Percentiles rank a stretch among this genome's conserved stretches.
These are phyloP conservation scores for Brachyistius frenatus DNA, from an alignment of 2,113 vertebrate genomes.

Conservation along the genomic window DNA sequence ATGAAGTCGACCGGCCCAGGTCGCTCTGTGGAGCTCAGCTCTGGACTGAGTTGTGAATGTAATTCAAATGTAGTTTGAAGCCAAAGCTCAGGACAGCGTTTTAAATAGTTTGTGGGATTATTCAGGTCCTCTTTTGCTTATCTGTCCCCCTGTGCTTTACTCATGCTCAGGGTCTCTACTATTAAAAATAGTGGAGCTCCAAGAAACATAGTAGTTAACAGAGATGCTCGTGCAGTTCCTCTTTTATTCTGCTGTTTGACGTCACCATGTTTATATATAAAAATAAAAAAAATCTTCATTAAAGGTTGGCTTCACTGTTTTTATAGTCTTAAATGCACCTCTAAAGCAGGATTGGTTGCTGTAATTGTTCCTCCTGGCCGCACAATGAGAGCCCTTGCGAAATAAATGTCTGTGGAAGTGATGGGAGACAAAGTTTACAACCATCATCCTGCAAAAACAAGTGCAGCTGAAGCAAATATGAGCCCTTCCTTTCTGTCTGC, in stretches of 20 bases:
- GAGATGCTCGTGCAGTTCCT: conserved; percentile 28
- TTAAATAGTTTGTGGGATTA: conserved; percentile 57
- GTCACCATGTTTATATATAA: not conserved
- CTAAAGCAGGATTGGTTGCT: no score
- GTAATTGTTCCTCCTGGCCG: no score
- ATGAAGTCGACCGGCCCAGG: not conserved
- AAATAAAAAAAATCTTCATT: not conserved
- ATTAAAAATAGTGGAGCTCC: conserved; percentile 77
- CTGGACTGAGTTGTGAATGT: conserved; percentile 4
- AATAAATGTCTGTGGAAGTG: no score
- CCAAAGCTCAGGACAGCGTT: conserved; percentile 16
- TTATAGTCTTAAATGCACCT: no score
- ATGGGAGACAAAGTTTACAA: not conserved
- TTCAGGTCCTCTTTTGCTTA: conserved; percentile 39
- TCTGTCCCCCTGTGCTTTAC: conserved; percentile 37
- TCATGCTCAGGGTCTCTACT: conserved; percentile 56
- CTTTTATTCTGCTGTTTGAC: no score
- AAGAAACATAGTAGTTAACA: conserved; percentile 67
- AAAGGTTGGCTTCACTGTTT: not conserved
- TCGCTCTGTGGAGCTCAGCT: conserved; percentile 2
- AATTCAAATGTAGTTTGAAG: not conserved
- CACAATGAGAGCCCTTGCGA: no score
- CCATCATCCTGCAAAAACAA: not conserved
- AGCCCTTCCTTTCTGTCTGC: not conserved
- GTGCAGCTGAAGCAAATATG: no score